Base-by-base conservation (phyloP, 1,140 invertebrate genomes). In the Aphelenchoides fujianensis region DNA sequence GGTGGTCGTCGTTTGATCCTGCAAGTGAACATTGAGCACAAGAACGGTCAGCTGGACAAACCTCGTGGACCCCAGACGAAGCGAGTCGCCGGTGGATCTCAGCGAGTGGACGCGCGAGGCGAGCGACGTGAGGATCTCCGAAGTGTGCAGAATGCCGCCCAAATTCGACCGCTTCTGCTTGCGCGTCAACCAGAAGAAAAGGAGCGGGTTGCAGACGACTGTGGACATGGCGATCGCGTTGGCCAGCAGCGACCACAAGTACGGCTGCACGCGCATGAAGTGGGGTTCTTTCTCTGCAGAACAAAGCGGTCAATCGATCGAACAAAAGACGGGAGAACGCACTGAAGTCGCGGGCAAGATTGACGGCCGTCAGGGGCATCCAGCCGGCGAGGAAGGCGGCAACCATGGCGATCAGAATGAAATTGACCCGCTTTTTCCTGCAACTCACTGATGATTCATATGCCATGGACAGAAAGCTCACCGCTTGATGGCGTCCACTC, bases 121-220 rank as follows among this genome's bases (percentile, higher is more conserved):
- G 12, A 79, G 63, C 9, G 79, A 81, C 9, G 78, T 79, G 28
- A 79, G 64, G 36, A 82, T 82, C 35, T 82, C 81, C 35, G 72
- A 71, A 32, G 81, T 79, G 32, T 81, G 77, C 2, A 79, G 41
- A 19, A 84, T 84, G 36, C 77, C 79, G 30, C 70, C 73, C 5
- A 83, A 68, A 61, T 77, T 71, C 7, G 61, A 64, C n/a, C 73
- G 62, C 59, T 84, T 82, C 48, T 84, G 79, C 55, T 84, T 84
- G 34, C 79, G 32, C 28, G 82, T 84, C 16, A 83, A 69, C 82
- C 82, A 83, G 66, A 83, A 83, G 73, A 83, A 83, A n/a, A 83
- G 71, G 30, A 83, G 54, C 2, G 82, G 82, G 64, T 83, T 83
- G 78, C 80, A 82, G n/a, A 83, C 70, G 9, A 83, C 82, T 16